Evolutionary conservation across 2,888 invertebrate species (phyloP), one percentile per base, ranked within the genome.

Genomic region (Drosophila macrothrix): DNA sequence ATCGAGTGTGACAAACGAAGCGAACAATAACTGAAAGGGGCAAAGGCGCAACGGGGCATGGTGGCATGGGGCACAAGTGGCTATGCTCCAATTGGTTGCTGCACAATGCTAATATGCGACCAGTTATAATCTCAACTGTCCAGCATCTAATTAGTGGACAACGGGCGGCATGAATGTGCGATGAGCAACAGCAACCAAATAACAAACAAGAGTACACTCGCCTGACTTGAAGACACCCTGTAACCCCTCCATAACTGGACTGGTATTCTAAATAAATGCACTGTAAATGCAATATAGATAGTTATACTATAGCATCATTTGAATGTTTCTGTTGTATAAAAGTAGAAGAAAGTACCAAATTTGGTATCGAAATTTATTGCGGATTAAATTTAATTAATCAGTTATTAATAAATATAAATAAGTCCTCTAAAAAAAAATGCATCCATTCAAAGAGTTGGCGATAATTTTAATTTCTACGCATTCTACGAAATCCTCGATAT

Each of bases 71-170:
- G 67, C 56, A 76, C 28, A 50, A 55, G 56, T 37, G 41, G 25
- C 25, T 37, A 46, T 73, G 78, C 77, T 70, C 70, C 80, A 76
- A 76, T 88, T 85, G 84, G 35, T 52, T 63, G 64, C 43, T 19
- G 33, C 78, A 78, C 78, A 73, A 82, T 72, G 76, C 67, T 67
- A 70, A 64, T 76, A 64, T 76, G 56, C 56, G 46, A 25, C 54
- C 76, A 73, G 88, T 61, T 80, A 65, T 72, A 77, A 75, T 67
- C 67, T 62, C 62, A 67, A 68, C 62, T 73, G 79, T 78, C 58
- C 64, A 68, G 59, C 83, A 70, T 75, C 73, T 78, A 83, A 88
- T 89, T 84, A 87, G 74, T 67, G 78, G 59, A 70, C 67, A 78
- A 82, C 76, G 58, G 72, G 54, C 50, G 54, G 78, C 67, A 49